Evolutionary conservation across 2,113 vertebrate species (phyloP).

Genomic region (Pelmatolapia mariae): DNA sequence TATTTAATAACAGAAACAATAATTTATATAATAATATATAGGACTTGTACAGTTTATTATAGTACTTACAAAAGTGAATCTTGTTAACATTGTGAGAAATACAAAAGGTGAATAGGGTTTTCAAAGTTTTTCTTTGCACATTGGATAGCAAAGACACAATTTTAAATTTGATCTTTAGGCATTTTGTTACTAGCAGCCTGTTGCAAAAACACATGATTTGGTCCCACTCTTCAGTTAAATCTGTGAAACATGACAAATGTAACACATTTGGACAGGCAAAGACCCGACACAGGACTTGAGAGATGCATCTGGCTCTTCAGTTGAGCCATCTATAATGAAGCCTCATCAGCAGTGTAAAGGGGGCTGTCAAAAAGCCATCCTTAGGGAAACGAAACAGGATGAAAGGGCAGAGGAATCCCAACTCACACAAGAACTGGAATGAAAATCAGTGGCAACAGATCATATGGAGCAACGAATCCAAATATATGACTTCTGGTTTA

Average conservation of each 20-base stretch:
- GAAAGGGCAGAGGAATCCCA: background rate
- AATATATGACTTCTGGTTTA: background rate
- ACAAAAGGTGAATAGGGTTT: background rate
- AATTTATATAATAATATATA: background rate
- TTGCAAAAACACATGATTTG: background rate
- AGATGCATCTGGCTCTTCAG: background rate
- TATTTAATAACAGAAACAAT: background rate
- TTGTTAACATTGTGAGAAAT: background rate
- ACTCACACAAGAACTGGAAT: background rate
- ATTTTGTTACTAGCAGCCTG: background rate
- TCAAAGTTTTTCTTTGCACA: background rate
- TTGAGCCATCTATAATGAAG: background rate
- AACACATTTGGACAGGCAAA: background rate
- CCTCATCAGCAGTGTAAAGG: background rate
- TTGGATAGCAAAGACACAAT: background rate
- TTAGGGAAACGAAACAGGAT: background rate
- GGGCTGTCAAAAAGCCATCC: background rate
- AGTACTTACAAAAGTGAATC: background rate
- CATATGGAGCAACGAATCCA: background rate
- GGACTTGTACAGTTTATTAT: background rate
- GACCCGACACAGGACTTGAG: background rate
- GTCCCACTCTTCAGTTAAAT: background rate
- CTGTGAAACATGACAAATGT: background rate
- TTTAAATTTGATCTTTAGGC: background rate
- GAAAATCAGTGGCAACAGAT: background rate